phyloP scores from a whole-genome alignment of 2,888 invertebrate species.

The Brassicogethes aeneus region DNA sequence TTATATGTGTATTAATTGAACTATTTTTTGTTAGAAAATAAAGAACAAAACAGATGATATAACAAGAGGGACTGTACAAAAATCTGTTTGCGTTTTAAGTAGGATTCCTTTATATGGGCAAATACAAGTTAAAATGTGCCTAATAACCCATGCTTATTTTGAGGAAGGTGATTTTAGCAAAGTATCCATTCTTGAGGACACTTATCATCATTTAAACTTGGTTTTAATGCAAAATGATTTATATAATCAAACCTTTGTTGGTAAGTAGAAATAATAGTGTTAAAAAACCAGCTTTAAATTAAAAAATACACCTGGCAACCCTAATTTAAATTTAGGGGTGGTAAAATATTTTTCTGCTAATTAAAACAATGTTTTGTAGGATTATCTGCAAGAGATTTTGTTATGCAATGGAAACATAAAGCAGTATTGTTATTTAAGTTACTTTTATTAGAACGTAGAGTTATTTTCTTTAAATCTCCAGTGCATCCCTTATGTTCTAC shows the following conservation, averaged over 20 bases:
- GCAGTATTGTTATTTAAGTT: constrained; percentile 87
- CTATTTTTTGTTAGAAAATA: constrained; percentile 64
- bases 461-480: constrained; percentile 88
- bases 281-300: too few species aligned
- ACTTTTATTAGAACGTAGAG: constrained; percentile 76
- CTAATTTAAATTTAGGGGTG: constrained; percentile 5
- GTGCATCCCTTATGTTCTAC: constrained; percentile 82
- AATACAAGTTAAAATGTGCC: constrained; percentile 87
- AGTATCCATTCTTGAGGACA: constrained; percentile 80
- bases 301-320: too few species aligned
- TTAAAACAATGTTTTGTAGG: too few species aligned
- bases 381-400: constrained; percentile 70
- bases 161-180: constrained; percentile 89
- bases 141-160: constrained; percentile 96
- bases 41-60: constrained; percentile 89
- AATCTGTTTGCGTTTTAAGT: constrained; percentile 93
- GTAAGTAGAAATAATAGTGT: constrained; percentile 39
- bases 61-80: constrained; percentile 95
- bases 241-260: constrained; percentile 58
- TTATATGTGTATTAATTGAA: constrained; percentile 6
- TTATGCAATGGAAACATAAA: constrained; percentile 85
- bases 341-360: constrained; percentile 1
- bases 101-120: constrained; percentile 87
- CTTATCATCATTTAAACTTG: constrained; percentile 83
- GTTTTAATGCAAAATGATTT: constrained; percentile 59